Conservation (phyloP, 2,113 vertebrate genomes). For the Odontophorus gujanensis region DNA sequence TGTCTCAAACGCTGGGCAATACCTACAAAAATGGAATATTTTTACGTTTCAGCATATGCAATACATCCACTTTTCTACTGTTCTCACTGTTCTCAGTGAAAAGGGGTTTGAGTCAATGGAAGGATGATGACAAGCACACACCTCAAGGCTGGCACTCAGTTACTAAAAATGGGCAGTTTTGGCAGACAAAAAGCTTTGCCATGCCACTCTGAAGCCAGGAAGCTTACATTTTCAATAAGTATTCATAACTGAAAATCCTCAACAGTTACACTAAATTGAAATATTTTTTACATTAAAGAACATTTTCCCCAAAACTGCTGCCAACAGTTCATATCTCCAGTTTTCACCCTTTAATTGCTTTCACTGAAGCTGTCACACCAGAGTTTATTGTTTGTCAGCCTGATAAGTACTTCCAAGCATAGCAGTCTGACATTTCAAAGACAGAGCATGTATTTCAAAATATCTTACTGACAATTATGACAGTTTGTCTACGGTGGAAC, state of each 20-base stretch:
- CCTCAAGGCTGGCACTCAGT: not conserved
- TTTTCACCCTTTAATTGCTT: conserved; percentile 53
- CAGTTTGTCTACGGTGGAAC: not conserved
- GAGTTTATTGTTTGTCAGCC: not conserved
- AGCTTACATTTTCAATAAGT: not conserved
- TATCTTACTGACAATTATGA: not conserved
- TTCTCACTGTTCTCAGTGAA: not conserved
- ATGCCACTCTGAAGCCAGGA: conserved; percentile 5
- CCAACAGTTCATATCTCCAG: not conserved
- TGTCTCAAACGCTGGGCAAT: not conserved
- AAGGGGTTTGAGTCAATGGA: not conserved
- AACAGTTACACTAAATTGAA: conserved; percentile 23
- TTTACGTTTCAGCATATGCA: not conserved
- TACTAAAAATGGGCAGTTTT: not conserved
- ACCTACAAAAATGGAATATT: not conserved
- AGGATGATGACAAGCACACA: not conserved
- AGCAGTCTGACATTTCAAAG: conserved; percentile 9
- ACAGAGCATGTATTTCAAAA: not conserved
- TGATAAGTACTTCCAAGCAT: not conserved
- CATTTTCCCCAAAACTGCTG: conserved; percentile 17
- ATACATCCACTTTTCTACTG: not conserved
- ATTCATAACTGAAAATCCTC: conserved; percentile 15
- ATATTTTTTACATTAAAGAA: conserved; percentile 14
- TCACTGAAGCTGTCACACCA: not conserved
- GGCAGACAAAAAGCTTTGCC: conserved; percentile 4